phyloP scores from a whole-genome alignment of 2,888 invertebrate genomes.

The Dromius quadrimaculatus region DNA sequence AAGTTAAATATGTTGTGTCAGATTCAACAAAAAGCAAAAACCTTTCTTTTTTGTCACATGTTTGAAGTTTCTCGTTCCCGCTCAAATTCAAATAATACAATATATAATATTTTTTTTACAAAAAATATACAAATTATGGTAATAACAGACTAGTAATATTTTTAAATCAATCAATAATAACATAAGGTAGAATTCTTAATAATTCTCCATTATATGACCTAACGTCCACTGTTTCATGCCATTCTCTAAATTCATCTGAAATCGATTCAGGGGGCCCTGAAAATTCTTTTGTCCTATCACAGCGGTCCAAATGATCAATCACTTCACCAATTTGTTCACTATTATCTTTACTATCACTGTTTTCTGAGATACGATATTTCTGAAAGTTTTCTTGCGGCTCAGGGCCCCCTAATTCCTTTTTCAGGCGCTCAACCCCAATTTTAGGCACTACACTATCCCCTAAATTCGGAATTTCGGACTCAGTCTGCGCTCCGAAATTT shows the following conservation, averaged over 20 bases:
- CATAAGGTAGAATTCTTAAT: conserved; percentile 95
- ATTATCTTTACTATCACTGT: conserved; percentile 57
- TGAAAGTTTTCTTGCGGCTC: conserved; percentile 63
- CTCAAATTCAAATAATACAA: not conserved
- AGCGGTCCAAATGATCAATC: conserved; percentile 17
- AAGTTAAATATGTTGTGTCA: no score
- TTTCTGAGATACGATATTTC: conserved; percentile 64
- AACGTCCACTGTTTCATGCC: conserved; percentile 88
- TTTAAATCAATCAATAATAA: conserved; percentile 85
- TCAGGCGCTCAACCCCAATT: conserved; percentile 63
- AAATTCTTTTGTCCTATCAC: conserved; percentile 48
- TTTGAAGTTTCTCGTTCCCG: not conserved
- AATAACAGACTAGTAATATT: not conserved
- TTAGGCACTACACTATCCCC: conserved; percentile 65
- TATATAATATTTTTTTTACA: conserved; percentile 13
- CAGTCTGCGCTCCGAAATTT: conserved; percentile 58
- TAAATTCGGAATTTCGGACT: conserved; percentile 54
- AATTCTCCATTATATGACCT: conserved; percentile 81
- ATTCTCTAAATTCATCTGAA: conserved; percentile 80
- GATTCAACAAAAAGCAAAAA: no score
- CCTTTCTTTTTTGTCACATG: no score
- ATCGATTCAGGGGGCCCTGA: not conserved
- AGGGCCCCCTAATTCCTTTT: conserved; percentile 57
- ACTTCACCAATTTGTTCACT: conserved; percentile 45
- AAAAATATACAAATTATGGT: conserved; percentile 6